Conservation (phyloP, 2,113 vertebrate species). For the Recurvirostra avosetta region DNA sequence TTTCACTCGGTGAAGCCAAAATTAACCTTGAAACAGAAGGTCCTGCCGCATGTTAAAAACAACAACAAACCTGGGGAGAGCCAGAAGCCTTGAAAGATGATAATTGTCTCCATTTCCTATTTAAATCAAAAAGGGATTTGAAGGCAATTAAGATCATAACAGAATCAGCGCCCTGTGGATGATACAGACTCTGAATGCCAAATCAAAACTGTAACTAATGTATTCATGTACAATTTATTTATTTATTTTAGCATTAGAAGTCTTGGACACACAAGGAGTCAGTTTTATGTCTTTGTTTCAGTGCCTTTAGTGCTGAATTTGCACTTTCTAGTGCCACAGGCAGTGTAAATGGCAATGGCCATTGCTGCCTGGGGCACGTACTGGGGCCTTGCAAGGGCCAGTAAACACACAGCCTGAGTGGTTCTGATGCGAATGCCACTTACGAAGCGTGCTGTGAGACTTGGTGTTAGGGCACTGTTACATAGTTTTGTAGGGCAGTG, state of each 20-base stretch:
- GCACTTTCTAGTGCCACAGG: not conserved
- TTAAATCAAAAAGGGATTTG: not conserved
- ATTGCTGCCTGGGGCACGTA: not conserved
- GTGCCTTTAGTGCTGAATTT: not conserved
- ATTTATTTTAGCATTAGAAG: not conserved
- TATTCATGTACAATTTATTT: not conserved
- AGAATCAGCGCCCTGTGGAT: not conserved
- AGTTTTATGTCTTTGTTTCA: not conserved
- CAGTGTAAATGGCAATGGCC: not conserved
- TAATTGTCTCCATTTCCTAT: not conserved
- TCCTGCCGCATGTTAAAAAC: not conserved
- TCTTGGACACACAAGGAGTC: not conserved
- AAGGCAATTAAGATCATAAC: not conserved
- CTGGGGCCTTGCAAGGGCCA: not conserved
- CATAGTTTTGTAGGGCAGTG: not conserved
- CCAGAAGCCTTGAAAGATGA: not conserved
- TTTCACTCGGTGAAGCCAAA: not conserved
- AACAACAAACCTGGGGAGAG: not conserved
- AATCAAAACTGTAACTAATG: not conserved
- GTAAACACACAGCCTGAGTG: rapidly evolving
- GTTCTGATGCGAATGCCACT: not conserved
- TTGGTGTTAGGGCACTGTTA: no score
- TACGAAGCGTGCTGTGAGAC: not conserved
- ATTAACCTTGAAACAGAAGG: not conserved
- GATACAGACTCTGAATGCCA: not conserved